Base-by-base conservation (phyloP, 2,888 invertebrate species). In the Synanthedon formicaeformis region DNA sequence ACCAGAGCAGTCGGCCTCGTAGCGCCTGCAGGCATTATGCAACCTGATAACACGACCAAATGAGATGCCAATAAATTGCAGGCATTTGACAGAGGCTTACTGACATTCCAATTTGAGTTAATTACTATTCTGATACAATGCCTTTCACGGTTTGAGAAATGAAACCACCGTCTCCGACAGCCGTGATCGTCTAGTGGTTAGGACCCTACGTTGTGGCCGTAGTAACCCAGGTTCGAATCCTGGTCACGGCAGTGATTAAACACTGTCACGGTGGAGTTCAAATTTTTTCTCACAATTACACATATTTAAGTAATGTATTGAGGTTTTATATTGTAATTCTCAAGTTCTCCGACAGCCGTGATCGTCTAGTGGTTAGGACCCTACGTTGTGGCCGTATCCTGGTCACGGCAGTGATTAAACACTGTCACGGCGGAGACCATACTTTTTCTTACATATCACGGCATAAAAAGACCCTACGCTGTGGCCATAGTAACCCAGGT, bases 181-280 rank as follows among this genome's bases (percentile, higher is more conserved):
- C 90, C 90, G 91, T 90, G 90, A 91, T 91, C 90, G 90, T 91
- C 90, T 91, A 91, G 91, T 91, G 91, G 90, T 91, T 91, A 91
- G 90, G 89, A 90, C 90, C 88, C 89, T 89, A 90, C 90, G 90
- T 91, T 91, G 91, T 91, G 90, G 91, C 90, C 90, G 91, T 90
- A 90, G 90, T 90, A 91, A 91, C 91, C 91, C 91, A 91, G 91
- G 91, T 91, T 91, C 91, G 91, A 91, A 90, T 91, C 91, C 91
- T 90, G 90, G 91, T 90, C 90, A 90, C 90, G 70, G 71, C 70
- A 71, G 69, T 69, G 69, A 51, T 52, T 34, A 10, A 34, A 1
- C 66, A 70, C 71, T 68, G 70, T 69, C 69, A 51, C 63, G 66
- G 62, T 55, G 66, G 67, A 62, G 66, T 50, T 10, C 12, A 50